Base-by-base conservation (phyloP, 2,113 vertebrate species). In the Xerus inauris region DNA sequence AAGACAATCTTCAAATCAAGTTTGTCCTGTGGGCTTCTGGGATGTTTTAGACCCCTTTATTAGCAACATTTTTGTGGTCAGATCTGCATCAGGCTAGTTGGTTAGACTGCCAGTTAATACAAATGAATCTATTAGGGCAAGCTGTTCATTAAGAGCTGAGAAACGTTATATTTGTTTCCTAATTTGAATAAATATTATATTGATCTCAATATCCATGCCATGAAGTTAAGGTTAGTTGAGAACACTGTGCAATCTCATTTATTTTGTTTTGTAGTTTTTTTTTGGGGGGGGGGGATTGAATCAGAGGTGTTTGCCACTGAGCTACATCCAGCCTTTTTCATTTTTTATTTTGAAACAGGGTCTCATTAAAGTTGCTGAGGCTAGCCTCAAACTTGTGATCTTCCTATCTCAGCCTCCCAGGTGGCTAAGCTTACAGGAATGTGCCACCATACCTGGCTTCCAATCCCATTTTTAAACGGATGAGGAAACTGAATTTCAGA, bases 221-320 rank as follows among this genome's bases (percentile, higher is more conserved):
- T 81, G 49, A 75, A 57, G 49, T 94, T 35, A 40, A 73, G 38
- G 3, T 71, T 94, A 85, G 30, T 86, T 96, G 75, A n/a, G 65
- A 42, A 69, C 47, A 40, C 47, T 65, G 24, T 89, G 38, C 9
- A 69, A 30, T 75, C 87, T 62, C 24, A 26, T 62, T 62, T 59
- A 22, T 57, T 59, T 59, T 59, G 57, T 59, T 57, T 62, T 62
- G 59, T 62, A 8, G 49, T 13, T 59, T 59, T 59, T 7, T 62
- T 62, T 59, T 62, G 59, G 59, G n/a, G n/a, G n/a, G n/a, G n/a
- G n/a, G n/a, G 9, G 24, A 62, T 26, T 62, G 26, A 28, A 62
- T 28, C 59, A 62, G 26, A 8, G 22, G 59, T 9, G 22, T 62
- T 62, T 62, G 26, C 24, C 59, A 62, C 59, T 62, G 24, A 62